These are phyloP conservation scores for Benthosema pterotum DNA, from an alignment of 2,797 vertebrate species.

Conservation along the genomic window DNA sequence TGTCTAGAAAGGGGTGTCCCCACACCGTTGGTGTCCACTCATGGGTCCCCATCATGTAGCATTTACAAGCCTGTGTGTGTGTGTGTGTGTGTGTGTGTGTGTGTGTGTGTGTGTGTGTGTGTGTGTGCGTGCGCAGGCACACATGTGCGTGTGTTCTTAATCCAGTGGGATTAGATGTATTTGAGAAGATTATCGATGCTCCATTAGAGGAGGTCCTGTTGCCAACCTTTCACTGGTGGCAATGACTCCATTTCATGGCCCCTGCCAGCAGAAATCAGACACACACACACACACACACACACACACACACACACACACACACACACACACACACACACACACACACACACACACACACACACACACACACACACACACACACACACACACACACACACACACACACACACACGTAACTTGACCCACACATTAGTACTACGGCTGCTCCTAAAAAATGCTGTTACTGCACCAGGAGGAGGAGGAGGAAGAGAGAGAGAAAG, in stretches of 20 bases:
- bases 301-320: conserved; percentile 8
- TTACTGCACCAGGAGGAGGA: too few species aligned
- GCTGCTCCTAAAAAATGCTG: too few species aligned
- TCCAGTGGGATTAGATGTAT: conserved; percentile 34
- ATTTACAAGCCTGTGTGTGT: not conserved
- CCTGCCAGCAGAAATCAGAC: not conserved
- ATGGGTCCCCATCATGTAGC: too few species aligned
- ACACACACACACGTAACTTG: not conserved
- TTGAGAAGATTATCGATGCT: conserved; percentile 47
- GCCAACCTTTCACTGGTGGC: not conserved
- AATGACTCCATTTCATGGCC: not conserved
- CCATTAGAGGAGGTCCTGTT: conserved; percentile 35
- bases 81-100: not conserved
- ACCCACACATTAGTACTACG: too few species aligned
- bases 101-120: conserved; percentile 1
- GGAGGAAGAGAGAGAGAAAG: too few species aligned
- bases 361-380: not conserved
- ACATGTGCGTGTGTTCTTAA: conserved; percentile 5
- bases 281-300: not conserved
- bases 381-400: conserved; percentile 11
- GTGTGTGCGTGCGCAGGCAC: conserved; percentile 8
- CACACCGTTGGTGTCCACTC: too few species aligned
- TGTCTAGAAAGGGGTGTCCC: too few species aligned
- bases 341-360: not conserved
- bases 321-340: conserved; percentile 3